phyloP scores from a whole-genome alignment of 2,888 invertebrate species.

The Chymomyza caudatula region DNA sequence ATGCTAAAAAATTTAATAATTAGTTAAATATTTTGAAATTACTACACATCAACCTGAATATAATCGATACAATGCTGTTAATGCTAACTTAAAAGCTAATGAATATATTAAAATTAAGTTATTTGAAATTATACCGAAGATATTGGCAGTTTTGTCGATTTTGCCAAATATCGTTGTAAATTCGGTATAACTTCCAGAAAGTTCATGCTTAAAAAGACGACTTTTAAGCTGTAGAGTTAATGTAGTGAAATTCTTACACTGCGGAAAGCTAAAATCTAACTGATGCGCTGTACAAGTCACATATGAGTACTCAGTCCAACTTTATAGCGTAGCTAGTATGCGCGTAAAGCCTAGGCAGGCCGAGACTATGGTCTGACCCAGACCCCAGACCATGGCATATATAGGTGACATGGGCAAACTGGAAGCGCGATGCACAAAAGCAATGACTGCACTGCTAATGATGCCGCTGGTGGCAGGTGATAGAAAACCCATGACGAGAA shows the following conservation, averaged over 20 bases:
- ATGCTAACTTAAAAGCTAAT: not conserved
- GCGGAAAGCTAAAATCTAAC: no score
- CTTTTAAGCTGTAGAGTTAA: not conserved
- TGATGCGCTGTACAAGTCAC: not conserved
- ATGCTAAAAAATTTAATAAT: not conserved
- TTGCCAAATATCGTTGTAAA: no score
- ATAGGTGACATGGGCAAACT: conserved; percentile 93
- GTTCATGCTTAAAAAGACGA: no score
- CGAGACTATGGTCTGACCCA: conserved; percentile 93
- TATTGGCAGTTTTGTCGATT: no score
- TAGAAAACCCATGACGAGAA: conserved; percentile 92
- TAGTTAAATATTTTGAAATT: not conserved
- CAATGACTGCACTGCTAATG: conserved; percentile 93
- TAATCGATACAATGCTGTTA: not conserved
- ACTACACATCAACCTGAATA: not conserved
- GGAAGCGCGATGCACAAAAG: conserved; percentile 95
- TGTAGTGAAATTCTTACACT: not conserved
- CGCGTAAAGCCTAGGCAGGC: conserved; percentile 95
- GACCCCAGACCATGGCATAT: conserved; percentile 96
- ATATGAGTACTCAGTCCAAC: not conserved
- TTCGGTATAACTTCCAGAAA: no score
- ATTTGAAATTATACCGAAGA: not conserved
- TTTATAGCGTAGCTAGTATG: conserved; percentile 93
- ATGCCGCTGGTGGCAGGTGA: conserved; percentile 93
- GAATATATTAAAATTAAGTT: not conserved